Evolutionary conservation across 2,113 vertebrate genomes (phyloP).

Genomic region (Cynocephalus volans): DNA sequence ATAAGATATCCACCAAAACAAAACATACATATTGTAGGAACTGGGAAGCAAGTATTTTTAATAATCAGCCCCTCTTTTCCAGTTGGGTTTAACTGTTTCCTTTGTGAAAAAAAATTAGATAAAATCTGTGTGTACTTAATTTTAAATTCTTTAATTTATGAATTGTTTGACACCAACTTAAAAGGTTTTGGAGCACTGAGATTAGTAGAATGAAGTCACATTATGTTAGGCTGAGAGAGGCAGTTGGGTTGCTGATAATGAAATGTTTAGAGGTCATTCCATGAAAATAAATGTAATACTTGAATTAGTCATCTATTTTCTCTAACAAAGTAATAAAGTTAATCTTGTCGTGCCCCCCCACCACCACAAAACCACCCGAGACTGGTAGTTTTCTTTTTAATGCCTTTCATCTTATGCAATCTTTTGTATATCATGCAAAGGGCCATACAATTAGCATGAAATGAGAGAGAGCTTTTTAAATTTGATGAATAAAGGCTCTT

Average conservation of each 20-base stretch:
- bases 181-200: background rate
- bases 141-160: slow-evolving; percentile 48
- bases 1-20: background rate
- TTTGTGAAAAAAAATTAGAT: background rate
- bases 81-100: background rate
- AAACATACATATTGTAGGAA: background rate
- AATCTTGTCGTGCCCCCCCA: background rate
- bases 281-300: slow-evolving; percentile 66
- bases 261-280: slow-evolving; percentile 55
- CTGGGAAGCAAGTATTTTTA: background rate
- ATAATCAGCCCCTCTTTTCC: slow-evolving; percentile 24
- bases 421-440: slow-evolving; percentile 74
- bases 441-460: slow-evolving; percentile 72
- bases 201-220: slow-evolving; percentile 32
- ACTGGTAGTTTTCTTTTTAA: slow-evolving; percentile 70
- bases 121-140: background rate
- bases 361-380: background rate
- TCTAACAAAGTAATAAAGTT: slow-evolving; percentile 63
- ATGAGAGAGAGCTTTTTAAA: slow-evolving; percentile 69
- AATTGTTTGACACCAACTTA: background rate
- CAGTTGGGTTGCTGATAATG: slow-evolving; percentile 53
- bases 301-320: slow-evolving; percentile 71
- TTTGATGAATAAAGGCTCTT: slow-evolving; percentile 70
- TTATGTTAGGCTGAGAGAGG: background rate
- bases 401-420: slow-evolving; percentile 68